These are phyloP conservation scores for Vanessa atalanta DNA, from an alignment of 1,140 invertebrate species.

Conservation along the genomic window DNA sequence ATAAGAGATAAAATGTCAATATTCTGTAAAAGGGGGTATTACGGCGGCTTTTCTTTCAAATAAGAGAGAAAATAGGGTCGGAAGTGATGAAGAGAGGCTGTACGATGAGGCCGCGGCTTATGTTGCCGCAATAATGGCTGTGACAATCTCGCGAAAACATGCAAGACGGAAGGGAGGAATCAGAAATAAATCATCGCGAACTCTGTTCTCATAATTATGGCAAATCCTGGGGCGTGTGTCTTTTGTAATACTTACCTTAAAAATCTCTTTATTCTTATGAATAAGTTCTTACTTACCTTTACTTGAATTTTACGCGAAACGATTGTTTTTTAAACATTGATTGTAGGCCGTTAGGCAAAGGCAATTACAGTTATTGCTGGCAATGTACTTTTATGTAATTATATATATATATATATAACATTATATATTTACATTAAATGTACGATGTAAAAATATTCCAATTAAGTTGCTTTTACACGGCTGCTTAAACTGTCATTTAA, in stretches of 20 bases:
- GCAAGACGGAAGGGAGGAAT: background rate
- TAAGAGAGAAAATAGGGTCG: background rate
- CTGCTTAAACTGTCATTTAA: too few species aligned
- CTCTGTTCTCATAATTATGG: background rate
- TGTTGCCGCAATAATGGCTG: background rate
- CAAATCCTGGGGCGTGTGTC: background rate
- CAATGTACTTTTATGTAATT: too few species aligned
- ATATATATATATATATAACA: too few species aligned
- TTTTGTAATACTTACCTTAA: background rate
- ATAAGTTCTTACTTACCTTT: too few species aligned
- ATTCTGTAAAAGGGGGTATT: conserved; percentile 6
- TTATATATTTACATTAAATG: too few species aligned
- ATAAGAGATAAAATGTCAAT: conserved; percentile 8
- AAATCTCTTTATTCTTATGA: too few species aligned
- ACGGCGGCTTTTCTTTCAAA: background rate
- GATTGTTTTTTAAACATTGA: too few species aligned
- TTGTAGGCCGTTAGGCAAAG: too few species aligned
- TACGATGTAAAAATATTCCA: too few species aligned
- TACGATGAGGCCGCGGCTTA: background rate
- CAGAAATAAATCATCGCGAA: background rate
- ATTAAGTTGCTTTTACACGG: too few species aligned
- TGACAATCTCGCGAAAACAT: conserved; percentile 6
- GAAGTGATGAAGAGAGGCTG: background rate
- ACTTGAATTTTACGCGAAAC: too few species aligned
- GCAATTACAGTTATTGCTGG: too few species aligned